Evolutionary conservation across 2,888 invertebrate genomes (phyloP), one percentile per base, ranked within the genome.

Genomic region (Amphipyra berbera): DNA sequence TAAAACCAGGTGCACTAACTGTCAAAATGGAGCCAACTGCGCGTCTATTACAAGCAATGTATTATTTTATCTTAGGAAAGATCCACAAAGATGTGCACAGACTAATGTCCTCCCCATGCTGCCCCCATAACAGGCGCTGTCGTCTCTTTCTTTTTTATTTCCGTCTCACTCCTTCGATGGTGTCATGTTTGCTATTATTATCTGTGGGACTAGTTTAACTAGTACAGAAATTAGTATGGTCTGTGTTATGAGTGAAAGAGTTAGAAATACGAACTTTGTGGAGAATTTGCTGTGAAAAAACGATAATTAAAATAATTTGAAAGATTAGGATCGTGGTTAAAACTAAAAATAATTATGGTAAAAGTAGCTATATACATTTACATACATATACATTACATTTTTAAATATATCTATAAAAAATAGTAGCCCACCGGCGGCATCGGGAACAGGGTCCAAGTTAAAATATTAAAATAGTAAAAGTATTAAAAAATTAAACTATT

Each of bases 151-250:
- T 13, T 73, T 76, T 63, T 60, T 49, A 66, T 52, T 52, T 52
- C 68, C 45, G 45, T 80, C 76, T 57, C 72, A 13, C 55, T 82
- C 69, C 58, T 63, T 58, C 75, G 73, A 74, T 73, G 61, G 76
- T 81, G 78, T 80, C 81, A 76, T 78, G 84, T 83, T 76, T 75
- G 75, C 78, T 77, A 68, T 73, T 72, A 79, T 78, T 79, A 75
- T 75, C 75, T 68, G 61, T 65, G 64, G 50, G 70, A 80, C 85
- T 71, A 71, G 84, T 82, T 78, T 76, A 71, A 83, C 83, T 81
- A 75, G 82, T 80, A 79, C 63, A 58, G 61, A 76, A 67, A 75
- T 78, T 68, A 69, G 73, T 73, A 10, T 76, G 76, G 79, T 58
- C 9, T 50, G 63, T 68, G 61, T 68, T n/a, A 73, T 37, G 47